These are phyloP conservation scores for Apodemia mormo DNA, from an alignment of 2,888 invertebrate species.

Conservation along the genomic window DNA sequence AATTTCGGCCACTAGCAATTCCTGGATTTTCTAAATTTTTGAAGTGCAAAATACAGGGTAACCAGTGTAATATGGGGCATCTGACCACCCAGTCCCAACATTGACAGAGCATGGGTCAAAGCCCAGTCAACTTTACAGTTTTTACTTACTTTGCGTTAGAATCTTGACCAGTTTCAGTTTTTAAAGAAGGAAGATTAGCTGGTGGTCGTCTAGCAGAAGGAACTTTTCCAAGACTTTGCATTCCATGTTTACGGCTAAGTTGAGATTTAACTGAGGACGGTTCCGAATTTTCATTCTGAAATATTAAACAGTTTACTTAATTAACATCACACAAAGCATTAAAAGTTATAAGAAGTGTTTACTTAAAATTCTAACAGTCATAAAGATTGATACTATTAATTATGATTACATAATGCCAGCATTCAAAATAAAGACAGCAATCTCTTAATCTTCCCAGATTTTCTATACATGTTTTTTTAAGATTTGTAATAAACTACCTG, in stretches of 20 bases:
- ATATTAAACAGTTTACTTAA: slow-evolving; percentile 33
- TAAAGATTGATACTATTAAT: not conserved
- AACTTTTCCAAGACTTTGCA: slow-evolving; percentile 99
- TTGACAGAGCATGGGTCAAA: too few species aligned
- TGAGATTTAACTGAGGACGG: slow-evolving; percentile 93
- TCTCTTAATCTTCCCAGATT: too few species aligned
- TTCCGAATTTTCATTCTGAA: slow-evolving; percentile 92
- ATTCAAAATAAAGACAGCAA: too few species aligned
- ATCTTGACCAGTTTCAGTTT: slow-evolving; percentile 90
- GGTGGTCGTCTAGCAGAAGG: slow-evolving; percentile 98
- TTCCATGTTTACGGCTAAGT: slow-evolving; percentile 98
- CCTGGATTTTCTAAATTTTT: too few species aligned
- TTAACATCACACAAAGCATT: not conserved
- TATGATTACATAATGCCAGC: too few species aligned
- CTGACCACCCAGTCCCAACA: too few species aligned
- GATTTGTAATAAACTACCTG: too few species aligned
- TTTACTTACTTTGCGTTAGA: slow-evolving; percentile 68
- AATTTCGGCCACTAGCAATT: too few species aligned
- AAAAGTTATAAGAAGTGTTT: not conserved
- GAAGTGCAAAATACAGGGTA: too few species aligned
- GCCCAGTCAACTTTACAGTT: too few species aligned
- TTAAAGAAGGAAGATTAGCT: slow-evolving; percentile 99
- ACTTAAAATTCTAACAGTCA: not conserved
- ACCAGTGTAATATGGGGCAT: too few species aligned
- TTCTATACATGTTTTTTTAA: too few species aligned